A percentile compares a stretch with the other conserved stretches of the same genome.
Conservation (phyloP, 2,113 vertebrate species). For the Malurus cyaneus region DNA sequence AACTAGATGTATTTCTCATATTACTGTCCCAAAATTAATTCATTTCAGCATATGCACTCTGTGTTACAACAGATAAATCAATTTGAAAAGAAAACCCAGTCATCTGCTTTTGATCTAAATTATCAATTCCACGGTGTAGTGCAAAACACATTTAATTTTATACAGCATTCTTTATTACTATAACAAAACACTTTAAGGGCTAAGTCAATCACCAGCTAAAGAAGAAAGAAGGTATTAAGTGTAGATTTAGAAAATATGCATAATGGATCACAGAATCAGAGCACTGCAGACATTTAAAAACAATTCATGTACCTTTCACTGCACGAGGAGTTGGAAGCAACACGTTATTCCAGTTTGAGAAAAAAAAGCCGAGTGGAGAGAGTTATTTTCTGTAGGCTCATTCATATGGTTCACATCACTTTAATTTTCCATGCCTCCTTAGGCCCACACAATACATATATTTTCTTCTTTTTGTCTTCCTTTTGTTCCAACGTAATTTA, state of each 20-base stretch:
- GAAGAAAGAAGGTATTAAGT: neutral
- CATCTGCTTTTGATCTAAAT: neutral
- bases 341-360: neutral
- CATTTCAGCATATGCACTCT: neutral
- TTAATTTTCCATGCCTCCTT: neutral
- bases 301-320: neutral
- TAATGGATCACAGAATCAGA: neutral
- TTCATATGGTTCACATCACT: neutral
- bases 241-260: neutral
- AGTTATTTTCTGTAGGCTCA: neutral
- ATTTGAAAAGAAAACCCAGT: neutral
- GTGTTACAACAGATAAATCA: constrained; percentile 1
- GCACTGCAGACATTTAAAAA: neutral
- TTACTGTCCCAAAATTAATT: neutral
- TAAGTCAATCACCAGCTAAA: neutral
- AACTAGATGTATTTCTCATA: neutral
- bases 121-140: neutral
- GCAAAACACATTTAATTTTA: neutral
- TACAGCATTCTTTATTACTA: neutral
- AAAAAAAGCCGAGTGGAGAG: neutral
- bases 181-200: neutral
- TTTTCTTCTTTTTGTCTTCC: neutral
- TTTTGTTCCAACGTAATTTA: neutral
- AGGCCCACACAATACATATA: neutral
- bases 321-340: neutral